Base-by-base conservation (phyloP, 1,140 invertebrate species). In the Campoletis sonorensis region DNA sequence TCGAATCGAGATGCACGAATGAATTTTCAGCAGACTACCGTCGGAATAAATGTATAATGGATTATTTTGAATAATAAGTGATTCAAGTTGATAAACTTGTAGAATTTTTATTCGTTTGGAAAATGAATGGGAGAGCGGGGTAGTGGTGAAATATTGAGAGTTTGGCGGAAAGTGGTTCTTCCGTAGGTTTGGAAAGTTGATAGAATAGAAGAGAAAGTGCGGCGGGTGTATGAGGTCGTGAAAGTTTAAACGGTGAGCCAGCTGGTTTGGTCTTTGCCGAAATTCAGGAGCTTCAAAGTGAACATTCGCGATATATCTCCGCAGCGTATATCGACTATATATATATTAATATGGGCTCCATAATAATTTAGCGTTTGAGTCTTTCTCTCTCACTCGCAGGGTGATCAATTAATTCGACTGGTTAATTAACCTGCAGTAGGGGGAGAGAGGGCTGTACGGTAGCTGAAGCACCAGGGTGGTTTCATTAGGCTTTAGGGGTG, bases 401-500 rank as follows among this genome's bases (percentile, higher is more conserved):
- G 85, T 84, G 87, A 89, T 89, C 89, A 89, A 89, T 90, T 88
- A 87, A 89, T 88, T 84, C 85, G 84, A 85, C 85, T 83, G 85
- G 86, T 89, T 87, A 89, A 89, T 89, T 89, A 89, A 87, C 84
- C 82, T 79, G 82, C 80, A 51, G 78, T 67, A 45, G 26, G 37
- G 27, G 15, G 27, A 18, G n/a, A n/a, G n/a, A 30, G 26, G 30
- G 27, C 33, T 18, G 16, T 33, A 33, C 67, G 67, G 51, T 54
- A 30, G 72, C 23, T 7, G 40, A 16, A 77, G 51, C 15, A 51
- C 49, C 45, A 23, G 27, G 82, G 80, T 77, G 83, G 81, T 86
- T 85, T 89, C 84, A 86, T 89, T 87, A 87, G 76, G 78, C 84
- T 82, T 84, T 70, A 78, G 33, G 73, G 80, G 82, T 81, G 68